Base-by-base conservation (phyloP, 2,888 invertebrate species). In the Plemyria rubiginata region DNA sequence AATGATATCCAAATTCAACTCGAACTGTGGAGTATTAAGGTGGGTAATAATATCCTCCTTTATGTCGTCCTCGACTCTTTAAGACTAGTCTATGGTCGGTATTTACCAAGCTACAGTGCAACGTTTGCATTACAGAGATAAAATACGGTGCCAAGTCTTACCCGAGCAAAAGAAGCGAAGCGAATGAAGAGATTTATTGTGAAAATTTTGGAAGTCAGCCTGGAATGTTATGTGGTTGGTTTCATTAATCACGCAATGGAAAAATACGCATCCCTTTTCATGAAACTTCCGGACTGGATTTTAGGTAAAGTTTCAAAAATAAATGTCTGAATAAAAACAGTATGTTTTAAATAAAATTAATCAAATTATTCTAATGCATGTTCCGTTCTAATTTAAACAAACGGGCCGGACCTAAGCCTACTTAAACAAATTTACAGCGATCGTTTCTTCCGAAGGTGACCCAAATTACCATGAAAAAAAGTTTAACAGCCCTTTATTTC, bases 151-250 rank as follows among this genome's bases (percentile, higher is more conserved):
- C 92, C 92, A 92, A 92, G 90, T 90, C 88, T 85, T 85, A 74
- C 79, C 70, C 77, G 76, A 78, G 85, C 85, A 90, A 91, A 92
- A 92, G 92, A 90, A 91, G 83, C 85, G 88, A 83, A 89, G 85
- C 83, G 87, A 89, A 87, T 84, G 80, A 72, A 72, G 77, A 86
- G 88, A 92, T 92, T 92, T 92, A 92, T 76, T 82, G 86, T 78
- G 82, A 77, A 88, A 90, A 89, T 92, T 92, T 92, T 92, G 92
- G 92, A 92, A 91, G 91, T 90, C 84, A 90, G 92, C 92, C 92
- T 85, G 88, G 80, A 78, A 79, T 84, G 79, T 79, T 82, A 84
- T 85, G 86, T 84, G 85, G 87, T 82, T 78, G 86, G 76, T 82
- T 81, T 80, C 87, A 90, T 92, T 92, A 88, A 90, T 92, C 89